Evolutionary conservation across 2,797 vertebrate species (phyloP), one percentile per base, ranked within the genome.

Genomic region (Heterohyrax brucei): DNA sequence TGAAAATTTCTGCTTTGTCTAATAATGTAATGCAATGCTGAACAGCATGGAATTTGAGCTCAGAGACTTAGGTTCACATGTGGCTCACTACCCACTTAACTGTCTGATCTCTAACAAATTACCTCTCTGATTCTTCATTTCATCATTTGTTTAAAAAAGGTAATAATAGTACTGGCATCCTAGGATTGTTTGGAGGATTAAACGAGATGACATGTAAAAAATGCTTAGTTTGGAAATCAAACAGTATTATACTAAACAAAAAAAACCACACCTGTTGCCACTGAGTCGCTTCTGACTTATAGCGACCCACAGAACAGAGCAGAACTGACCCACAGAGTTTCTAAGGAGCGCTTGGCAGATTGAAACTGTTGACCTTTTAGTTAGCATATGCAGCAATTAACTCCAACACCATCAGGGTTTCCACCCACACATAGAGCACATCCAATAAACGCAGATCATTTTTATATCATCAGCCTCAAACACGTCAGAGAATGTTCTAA

Each of bases 391-490:
- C 39, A 39, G 39, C 39, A 53, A 14, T 53, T 53, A 14, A 53
- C 14, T 53, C 53, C 70, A 59, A 46, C 50, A 39, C 39, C 39
- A 39, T 3, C 39, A 39, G 39, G 39, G 39, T 39, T 39, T 39
- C 39, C 39, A 83, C 21, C 59, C 19, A 44, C n/a, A 80, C 39
- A 73, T 53, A 48, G 77, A 84, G 26, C 12, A 77, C 19, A 39
- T 39, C 30, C 59, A 93, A 22, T 80, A 91, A 66, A 89, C 53
- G 5, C 24, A 61, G 10, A 83, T 84, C 81, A 53, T 46, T 79
- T 83, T 91, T 96, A 50, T 81, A 50, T 81, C 28, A 87, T 59
- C 33, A 79, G 28, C 77, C n/a, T 87, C 46, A 85, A 53, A 89
- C 53, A 84, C 46, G 80, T 76, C 93, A 78, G 68, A 90, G 7